Base-by-base conservation (phyloP, 1,140 invertebrate species). In the Chrysomallon squamiferum region DNA sequence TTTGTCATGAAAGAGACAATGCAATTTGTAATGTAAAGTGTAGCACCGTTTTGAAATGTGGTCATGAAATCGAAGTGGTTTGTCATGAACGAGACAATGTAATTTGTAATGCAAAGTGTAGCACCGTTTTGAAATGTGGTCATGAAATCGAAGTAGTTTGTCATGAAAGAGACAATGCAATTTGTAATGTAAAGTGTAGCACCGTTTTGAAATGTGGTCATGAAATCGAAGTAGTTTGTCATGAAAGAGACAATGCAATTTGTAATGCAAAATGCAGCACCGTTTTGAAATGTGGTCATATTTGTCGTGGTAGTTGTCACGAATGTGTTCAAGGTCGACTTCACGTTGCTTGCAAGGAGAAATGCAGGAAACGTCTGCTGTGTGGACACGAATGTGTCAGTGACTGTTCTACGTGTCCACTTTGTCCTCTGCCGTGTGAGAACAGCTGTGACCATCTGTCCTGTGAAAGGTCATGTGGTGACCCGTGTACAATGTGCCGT, bases 1-100 rank as follows among this genome's bases (percentile, higher is more conserved):
- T 68, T 72, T 92, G 91, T 75, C 78, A 89, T 74, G 89, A 89
- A 22, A 85, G 90, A 20, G 78, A 92, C 54, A 91, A 92, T 80
- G n/a, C 63, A 33, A 59, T 72, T 6, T 87, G 86, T 70, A 41
- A 27, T 6, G 43, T 76, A 54, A 64, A 64, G 29, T 86, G 84
- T 47, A 70, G 69, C 18, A 66, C 75, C 49, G 72, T 69, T 29
- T 66, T 86, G 9, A 71, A 85, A 30, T 86, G 85, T 70, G 84
- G 82, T 7, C 85, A 86, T 65, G 50, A 65, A 22, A 86, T 84
- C 60, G 64, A 68, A 11, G 72, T 75, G 25, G 63, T 45, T 3
- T 77, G 75, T 62, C 72, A 69, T 5, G 59, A 71, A 90, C 91
- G 80, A 33, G 7, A n/a, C 27, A 18, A 57, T 3, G n/a, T n/a